Percentiles rank a stretch among this genome's conserved stretches.
These are phyloP conservation scores for Strix occidentalis DNA, from an alignment of 2,797 vertebrate species.

Conservation along the genomic window DNA sequence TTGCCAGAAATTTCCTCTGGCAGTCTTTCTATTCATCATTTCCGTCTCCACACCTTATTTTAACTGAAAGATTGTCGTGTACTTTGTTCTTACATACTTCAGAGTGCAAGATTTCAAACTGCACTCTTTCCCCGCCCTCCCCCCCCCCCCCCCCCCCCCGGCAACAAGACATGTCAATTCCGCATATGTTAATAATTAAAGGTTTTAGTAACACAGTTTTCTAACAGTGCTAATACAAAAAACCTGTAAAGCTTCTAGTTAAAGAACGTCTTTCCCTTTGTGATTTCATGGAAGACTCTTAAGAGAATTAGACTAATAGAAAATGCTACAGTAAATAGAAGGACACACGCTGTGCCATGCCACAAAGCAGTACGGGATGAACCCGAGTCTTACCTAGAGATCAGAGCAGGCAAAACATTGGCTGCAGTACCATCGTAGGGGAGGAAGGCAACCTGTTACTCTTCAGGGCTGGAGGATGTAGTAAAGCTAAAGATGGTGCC, in stretches of 20 bases:
- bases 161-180: not conserved
- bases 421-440: not conserved
- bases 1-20: not conserved
- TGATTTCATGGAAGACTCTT: not conserved
- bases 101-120: not conserved
- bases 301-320: not conserved
- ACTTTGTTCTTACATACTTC: not conserved
- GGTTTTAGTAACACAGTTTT: constrained; percentile 8
- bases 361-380: not conserved
- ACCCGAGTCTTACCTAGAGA: not conserved
- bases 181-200: constrained; percentile 36
- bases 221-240: not conserved
- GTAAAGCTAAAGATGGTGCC: not conserved
- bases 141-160: not conserved
- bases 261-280: not conserved
- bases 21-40: not conserved
- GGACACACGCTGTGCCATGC: not conserved
- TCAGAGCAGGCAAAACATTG: not conserved
- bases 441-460: not conserved
- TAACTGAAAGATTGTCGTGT: not conserved
- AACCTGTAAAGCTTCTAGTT: not conserved
- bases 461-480: not conserved
- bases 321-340: not conserved
- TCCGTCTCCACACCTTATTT: not conserved
- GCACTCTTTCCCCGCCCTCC: not conserved